phyloP scores from a whole-genome alignment of 2,888 invertebrate species.

The Nycteola revayana region DNA sequence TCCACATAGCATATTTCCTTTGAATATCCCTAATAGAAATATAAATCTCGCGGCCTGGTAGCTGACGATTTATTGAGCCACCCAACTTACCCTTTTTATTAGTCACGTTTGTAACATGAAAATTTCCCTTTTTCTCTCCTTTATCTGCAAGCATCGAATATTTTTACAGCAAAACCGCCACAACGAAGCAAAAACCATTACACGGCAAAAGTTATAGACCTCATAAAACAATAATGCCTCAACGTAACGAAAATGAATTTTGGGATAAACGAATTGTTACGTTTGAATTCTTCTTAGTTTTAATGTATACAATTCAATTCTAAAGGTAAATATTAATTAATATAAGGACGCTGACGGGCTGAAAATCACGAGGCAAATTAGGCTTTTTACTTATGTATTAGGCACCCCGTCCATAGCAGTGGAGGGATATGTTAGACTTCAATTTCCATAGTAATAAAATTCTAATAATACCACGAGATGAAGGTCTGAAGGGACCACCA shows the following conservation, averaged over 20 bases:
- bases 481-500: too few species aligned
- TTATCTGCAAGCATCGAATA: conserved; percentile 41
- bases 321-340: conserved; percentile 10
- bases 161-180: conserved; percentile 26
- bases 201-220: conserved; percentile 33
- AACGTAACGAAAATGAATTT: conserved; percentile 35
- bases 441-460: too few species aligned
- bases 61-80: conserved; percentile 61
- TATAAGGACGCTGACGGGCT: conserved; percentile 5
- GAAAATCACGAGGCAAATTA: conserved; percentile 11
- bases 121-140: conserved; percentile 44
- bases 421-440: too few species aligned
- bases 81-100: conserved; percentile 64
- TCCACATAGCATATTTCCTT: conserved; percentile 20
- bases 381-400: too few species aligned
- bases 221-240: conserved; percentile 39
- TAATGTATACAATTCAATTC: conserved; percentile 28
- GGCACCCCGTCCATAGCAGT: too few species aligned
- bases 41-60: conserved; percentile 63
- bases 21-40: conserved; percentile 61
- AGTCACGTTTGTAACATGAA: conserved; percentile 67
- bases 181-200: conserved; percentile 33
- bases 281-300: conserved; percentile 32
- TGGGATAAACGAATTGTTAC: conserved; percentile 29
- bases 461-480: too few species aligned